phyloP scores from a whole-genome alignment of 2,113 vertebrate species.

The Myocastor coypus region DNA sequence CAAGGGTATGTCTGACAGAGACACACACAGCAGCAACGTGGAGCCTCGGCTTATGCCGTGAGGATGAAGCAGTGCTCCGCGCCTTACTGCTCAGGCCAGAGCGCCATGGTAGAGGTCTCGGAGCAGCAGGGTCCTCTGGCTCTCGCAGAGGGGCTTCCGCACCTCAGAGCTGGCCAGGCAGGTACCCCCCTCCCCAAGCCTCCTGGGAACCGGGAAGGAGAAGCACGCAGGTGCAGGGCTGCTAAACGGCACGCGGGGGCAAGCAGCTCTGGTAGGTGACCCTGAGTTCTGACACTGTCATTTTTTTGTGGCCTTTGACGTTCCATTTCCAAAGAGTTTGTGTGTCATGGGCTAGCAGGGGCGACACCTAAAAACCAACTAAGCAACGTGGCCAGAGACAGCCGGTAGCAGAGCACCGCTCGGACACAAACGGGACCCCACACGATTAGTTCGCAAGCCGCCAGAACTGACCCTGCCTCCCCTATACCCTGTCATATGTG shows the following conservation, averaged over 20 bases:
- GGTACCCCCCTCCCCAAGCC: not conserved
- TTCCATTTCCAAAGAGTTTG: not conserved
- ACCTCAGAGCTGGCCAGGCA: not conserved
- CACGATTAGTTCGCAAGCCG: not conserved
- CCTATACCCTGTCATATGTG: not conserved
- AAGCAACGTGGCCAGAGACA: not conserved
- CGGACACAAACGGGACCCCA: not conserved
- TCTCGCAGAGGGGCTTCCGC: not conserved
- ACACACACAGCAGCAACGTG: not conserved
- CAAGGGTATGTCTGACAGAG: not conserved
- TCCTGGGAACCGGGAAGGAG: not conserved
- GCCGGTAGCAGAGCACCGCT: not conserved
- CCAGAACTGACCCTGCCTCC: not conserved
- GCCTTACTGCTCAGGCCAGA: not conserved
- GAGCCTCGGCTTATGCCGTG: not conserved
- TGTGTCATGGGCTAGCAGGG: not conserved
- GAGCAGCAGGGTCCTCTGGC: not conserved
- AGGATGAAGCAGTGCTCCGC: not conserved
- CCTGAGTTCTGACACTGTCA: not conserved
- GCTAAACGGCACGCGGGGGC: not conserved
- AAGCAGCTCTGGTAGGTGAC: not conserved
- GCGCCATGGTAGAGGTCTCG: not conserved
- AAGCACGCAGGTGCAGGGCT: not conserved
- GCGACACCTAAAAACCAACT: not conserved
- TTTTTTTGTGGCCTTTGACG: not conserved